Percentiles rank a stretch among this genome's conserved stretches.
Conservation (phyloP, 2,888 invertebrate genomes). For the Phortica magna region DNA sequence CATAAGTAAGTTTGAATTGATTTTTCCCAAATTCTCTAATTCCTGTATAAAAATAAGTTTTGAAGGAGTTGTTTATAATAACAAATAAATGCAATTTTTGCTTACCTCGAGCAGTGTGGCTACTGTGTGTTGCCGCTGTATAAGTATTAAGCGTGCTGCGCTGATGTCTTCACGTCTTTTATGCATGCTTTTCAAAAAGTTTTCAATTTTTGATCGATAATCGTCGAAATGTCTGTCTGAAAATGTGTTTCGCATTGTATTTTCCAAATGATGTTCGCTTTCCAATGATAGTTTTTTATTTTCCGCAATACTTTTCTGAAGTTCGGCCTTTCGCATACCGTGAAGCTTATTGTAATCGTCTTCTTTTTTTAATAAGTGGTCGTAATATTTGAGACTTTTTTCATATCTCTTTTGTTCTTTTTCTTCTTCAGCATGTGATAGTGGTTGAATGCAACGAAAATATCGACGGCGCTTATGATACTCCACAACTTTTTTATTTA, state of each 20-base stretch:
- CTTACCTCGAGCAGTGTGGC: conserved; percentile 59
- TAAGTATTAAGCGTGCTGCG: conserved; percentile 58
- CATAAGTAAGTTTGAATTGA: conserved; percentile 67
- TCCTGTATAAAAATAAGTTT: conserved; percentile 52
- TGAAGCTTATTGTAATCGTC: conserved; percentile 39
- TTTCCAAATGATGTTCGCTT: conserved; percentile 46
- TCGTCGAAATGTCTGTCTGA: conserved; percentile 29
- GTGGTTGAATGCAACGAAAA: conserved; percentile 49
- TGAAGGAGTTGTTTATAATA: neutral
- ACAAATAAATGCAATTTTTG: neutral
- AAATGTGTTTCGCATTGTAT: conserved; percentile 16
- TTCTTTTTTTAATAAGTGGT: conserved; percentile 45
- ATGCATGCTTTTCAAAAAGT: conserved; percentile 49
- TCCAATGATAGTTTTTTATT: conserved; percentile 5
- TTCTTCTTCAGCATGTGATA: neutral
- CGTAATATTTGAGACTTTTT: conserved; percentile 48
- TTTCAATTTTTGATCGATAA: conserved; percentile 32
- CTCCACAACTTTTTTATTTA: conserved; percentile 61
- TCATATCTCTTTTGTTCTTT: conserved; percentile 46
- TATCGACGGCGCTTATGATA: conserved; percentile 64
- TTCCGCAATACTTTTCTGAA: conserved; percentile 47
- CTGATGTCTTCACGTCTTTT: conserved; percentile 64
- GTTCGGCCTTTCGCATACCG: conserved; percentile 36
- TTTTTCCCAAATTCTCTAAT: conserved; percentile 62
- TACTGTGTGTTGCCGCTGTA: conserved; percentile 62